A percentile compares a stretch with the other conserved stretches of the same genome.
Conservation (phyloP, 2,113 vertebrate genomes). For the Forbesichthys papilliferus region DNA sequence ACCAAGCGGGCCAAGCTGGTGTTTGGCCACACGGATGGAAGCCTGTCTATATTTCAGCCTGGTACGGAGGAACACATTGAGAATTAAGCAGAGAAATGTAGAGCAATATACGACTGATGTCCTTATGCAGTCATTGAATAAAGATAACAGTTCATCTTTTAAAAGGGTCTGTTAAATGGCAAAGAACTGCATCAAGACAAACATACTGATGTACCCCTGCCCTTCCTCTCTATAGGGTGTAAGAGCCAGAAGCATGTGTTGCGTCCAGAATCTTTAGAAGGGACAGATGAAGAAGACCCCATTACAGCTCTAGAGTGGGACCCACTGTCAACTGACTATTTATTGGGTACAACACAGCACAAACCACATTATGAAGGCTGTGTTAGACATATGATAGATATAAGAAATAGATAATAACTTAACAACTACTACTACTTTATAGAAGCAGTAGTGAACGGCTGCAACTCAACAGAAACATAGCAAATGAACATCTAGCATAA, state of each 20-base stretch:
- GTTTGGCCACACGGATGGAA: conserved; percentile 95
- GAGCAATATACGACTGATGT: not conserved
- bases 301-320: conserved; percentile 96
- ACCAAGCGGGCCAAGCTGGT: conserved; percentile 89
- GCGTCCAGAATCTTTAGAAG: conserved; percentile 90
- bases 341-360: conserved; percentile 75
- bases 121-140: too few relatives aligned
- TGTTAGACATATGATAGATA: too few relatives aligned
- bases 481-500: too few relatives aligned
- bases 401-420: too few relatives aligned
- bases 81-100: not conserved
- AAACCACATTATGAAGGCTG: not conserved
- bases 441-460: too few relatives aligned
- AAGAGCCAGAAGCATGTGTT: conserved; percentile 94
- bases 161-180: not conserved
- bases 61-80: conserved; percentile 67
- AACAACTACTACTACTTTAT: too few relatives aligned
- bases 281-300: conserved; percentile 94
- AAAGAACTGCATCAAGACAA: not conserved
- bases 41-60: conserved; percentile 93
- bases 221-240: conserved; percentile 74
- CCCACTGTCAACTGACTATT: conserved; percentile 89
- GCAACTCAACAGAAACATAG: too few relatives aligned
- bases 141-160: not conserved
- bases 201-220: conserved; percentile 6